These are phyloP conservation scores for Turritopsis rubra DNA, from an alignment of 30 jellyfish, hydroid and myxozoan genomes.

Conservation along the genomic window DNA sequence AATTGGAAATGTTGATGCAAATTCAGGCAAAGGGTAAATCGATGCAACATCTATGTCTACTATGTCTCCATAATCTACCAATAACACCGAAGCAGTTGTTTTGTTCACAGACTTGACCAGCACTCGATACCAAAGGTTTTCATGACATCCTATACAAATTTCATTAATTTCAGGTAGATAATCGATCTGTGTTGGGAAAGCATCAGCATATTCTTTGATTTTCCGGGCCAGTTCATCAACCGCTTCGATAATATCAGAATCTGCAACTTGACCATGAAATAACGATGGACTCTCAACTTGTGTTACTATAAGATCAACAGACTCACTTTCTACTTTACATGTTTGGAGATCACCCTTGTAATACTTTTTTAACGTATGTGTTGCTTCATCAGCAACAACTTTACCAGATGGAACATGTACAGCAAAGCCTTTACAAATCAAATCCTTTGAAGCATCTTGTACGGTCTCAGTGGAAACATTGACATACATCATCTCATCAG, in stretches of 20 bases:
- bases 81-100: background rate
- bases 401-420: background rate
- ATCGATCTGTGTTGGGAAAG: background rate
- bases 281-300: constrained; percentile 22
- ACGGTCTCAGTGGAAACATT: constrained; percentile 22
- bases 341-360: background rate
- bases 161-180: background rate
- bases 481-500: constrained; percentile 31
- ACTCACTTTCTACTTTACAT: background rate
- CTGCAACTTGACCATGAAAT: constrained; percentile 31
- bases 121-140: background rate
- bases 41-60: background rate
- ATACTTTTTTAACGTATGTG: background rate
- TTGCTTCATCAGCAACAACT: background rate
- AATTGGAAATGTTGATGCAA: background rate
- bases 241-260: background rate
- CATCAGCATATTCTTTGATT: constrained; percentile 12
- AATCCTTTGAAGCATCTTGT: constrained; percentile 18
- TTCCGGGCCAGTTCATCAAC: constrained; percentile 13
- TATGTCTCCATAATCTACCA: constrained; percentile 9
- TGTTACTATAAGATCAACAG: background rate
- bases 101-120: background rate
- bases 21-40: background rate
- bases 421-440: constrained; percentile 43
- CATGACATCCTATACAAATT: background rate